Percentiles rank a stretch among this genome's conserved stretches.
Evolutionary conservation across 2,888 invertebrate genomes (phyloP).

Genomic region (Heliothis peltigera): DNA sequence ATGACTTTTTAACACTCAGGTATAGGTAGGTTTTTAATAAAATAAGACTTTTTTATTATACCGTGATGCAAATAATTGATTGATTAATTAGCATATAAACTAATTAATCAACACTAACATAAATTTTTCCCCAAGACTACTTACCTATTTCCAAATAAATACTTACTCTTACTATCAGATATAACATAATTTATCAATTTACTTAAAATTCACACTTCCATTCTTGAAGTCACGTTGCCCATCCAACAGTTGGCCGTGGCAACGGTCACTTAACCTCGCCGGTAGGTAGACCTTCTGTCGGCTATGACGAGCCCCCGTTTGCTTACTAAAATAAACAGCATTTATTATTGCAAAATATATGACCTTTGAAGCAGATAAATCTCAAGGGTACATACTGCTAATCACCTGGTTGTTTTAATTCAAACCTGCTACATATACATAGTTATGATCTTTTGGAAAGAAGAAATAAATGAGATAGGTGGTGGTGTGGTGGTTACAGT

Average conservation of each 20-base stretch:
- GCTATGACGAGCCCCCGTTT: constrained; percentile 29
- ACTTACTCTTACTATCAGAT: too few relatives aligned
- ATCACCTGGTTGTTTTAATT: neutral
- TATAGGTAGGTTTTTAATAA: neutral
- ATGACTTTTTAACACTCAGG: too few relatives aligned
- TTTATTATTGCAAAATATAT: constrained; percentile 30
- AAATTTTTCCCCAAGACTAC: too few relatives aligned
- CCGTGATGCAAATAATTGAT: constrained; percentile 25
- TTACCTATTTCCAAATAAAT: too few relatives aligned
- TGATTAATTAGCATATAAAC: too few relatives aligned
- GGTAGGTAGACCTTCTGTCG: constrained; percentile 16
- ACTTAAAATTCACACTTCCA: neutral
- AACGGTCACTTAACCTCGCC: constrained; percentile 29
- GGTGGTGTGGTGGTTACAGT: too few relatives aligned
- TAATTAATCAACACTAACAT: too few relatives aligned
- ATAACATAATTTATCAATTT: too few relatives aligned
- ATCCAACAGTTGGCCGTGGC: constrained; percentile 32
- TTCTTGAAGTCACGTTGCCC: constrained; percentile 8
- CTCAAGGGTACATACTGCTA: constrained; percentile 5
- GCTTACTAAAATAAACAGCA: constrained; percentile 13
- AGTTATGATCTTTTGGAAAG: neutral
- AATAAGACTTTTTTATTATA: neutral
- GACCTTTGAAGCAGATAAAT: constrained; percentile 4
- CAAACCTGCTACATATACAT: neutral
- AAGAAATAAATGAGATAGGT: neutral